phyloP scores from a whole-genome alignment of 2,113 vertebrate genomes.

The Hyla sarda region DNA sequence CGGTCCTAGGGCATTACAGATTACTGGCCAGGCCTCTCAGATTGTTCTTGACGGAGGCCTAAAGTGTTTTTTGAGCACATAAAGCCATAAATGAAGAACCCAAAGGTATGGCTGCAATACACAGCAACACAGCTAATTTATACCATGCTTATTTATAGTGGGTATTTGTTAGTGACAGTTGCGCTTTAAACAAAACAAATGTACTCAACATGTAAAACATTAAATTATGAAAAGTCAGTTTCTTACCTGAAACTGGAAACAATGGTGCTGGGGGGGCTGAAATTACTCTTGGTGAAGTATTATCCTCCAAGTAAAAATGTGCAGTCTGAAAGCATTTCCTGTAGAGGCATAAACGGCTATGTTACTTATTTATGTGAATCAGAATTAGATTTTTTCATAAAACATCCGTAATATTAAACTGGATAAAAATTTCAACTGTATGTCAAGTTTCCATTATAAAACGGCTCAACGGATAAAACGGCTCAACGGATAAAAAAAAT shows the following conservation, averaged over 20 bases:
- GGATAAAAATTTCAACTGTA: neutral
- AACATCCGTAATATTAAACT: neutral
- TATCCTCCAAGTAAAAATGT: conserved; percentile 96
- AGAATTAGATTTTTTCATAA: neutral
- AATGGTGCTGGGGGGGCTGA: conserved; percentile 80
- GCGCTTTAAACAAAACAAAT: no score
- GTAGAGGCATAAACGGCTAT: conserved; percentile 36
- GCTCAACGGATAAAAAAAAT: no score
- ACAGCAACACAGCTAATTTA: neutral
- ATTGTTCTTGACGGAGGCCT: no score
- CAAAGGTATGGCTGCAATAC: neutral
- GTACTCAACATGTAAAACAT: neutral
- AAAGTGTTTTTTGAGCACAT: no score
- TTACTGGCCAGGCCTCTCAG: no score
- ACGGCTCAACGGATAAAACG: no score
- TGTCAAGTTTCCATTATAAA: neutral
- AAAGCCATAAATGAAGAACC: no score
- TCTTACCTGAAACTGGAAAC: conserved; percentile 88
- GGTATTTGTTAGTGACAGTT: no score
- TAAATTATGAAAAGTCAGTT: neutral
- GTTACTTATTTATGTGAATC: neutral
- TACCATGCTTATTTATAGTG: no score
- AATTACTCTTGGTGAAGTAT: conserved; percentile 87
- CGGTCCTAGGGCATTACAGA: no score
- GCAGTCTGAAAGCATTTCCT: conserved; percentile 98